Base-by-base conservation (phyloP, 2,113 vertebrate species). In the Dasyurus viverrinus region DNA sequence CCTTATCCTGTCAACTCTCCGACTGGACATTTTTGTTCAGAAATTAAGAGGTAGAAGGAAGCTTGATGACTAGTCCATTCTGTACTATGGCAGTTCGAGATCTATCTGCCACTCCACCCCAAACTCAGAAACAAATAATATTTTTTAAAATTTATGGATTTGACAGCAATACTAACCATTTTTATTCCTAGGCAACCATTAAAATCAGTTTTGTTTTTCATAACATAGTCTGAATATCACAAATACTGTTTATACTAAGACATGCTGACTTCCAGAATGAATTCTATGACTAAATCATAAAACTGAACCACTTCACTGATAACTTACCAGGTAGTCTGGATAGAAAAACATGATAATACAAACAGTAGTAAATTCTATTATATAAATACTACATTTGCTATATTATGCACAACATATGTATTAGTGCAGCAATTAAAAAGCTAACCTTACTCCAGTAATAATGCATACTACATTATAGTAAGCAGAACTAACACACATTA, bases 401-500 rank as follows among this genome's bases (percentile, higher is more conserved):
- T 96, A 95, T 95, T 90, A 94, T 30, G 22, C 89, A 89, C 30
- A 91, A 95, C 1, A 0, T 91, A 92, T 25, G 46, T 94, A 97
- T 95, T 97, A 96, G 95, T 84, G 48, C n/a, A 97, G 93, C 96
- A 97, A 95, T 96, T 97, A 97, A 93, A 95, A 47, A 89, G 55
- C 95, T 10, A 52, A 47, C 76, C 93, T 92, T 93, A 93, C 54
- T 94, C 96, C 50, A 91, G 55, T 53, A 93, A 90, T 95, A 97
- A 97, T 94, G 94, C 54, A 92, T 89, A 96, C 95, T 96, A 95
- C 93, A 97, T 95, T 94, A 94, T 54, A 97, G 93, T 90, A 97
- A 96, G 96, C 90, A 97, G 94, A 98, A 98, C 94, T 94, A 97
- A 98, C 95, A 97, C 57, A 96, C 91, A 93, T 97, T 97, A 96